phyloP scores from a whole-genome alignment of 2,888 invertebrate genomes.

The Belgica antarctica region DNA sequence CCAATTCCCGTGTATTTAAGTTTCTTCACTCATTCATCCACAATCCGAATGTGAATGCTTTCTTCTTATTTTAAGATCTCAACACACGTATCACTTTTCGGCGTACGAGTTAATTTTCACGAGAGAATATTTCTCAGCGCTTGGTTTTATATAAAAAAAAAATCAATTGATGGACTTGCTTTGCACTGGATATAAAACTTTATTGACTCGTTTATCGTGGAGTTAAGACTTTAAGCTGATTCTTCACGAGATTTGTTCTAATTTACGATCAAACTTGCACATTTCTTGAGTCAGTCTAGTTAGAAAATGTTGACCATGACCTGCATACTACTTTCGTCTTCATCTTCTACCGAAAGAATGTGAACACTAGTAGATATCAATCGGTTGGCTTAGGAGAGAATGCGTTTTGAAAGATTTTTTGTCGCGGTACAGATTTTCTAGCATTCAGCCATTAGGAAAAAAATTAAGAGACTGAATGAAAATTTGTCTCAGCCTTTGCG shows the following conservation, averaged over 20 bases:
- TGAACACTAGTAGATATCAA: background rate
- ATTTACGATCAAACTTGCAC: slow-evolving; percentile 11
- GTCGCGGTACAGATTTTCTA: slow-evolving; percentile 22
- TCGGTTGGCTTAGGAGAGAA: slow-evolving; percentile 29
- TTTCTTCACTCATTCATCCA: slow-evolving; percentile 38
- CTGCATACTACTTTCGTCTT: slow-evolving; percentile 28
- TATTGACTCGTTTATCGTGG: background rate
- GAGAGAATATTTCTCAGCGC: background rate
- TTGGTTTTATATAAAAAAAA: too few relatives aligned
- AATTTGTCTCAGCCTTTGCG: slow-evolving; percentile 23
- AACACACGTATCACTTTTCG: background rate
- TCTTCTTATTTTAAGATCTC: too few relatives aligned
- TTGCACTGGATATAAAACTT: too few relatives aligned
- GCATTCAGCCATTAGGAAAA: slow-evolving; percentile 28
- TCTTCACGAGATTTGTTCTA: background rate
- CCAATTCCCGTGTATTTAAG: slow-evolving; percentile 22
- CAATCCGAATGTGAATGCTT: slow-evolving; percentile 14
- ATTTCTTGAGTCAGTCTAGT: too few relatives aligned
- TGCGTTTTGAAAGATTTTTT: slow-evolving; percentile 25
- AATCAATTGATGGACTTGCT: too few relatives aligned
- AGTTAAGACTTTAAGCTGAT: background rate
- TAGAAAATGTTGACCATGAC: slow-evolving; percentile 27
- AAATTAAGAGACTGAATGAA: slow-evolving; percentile 38
- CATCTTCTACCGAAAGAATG: background rate
- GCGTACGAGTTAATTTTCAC: background rate